Base-by-base conservation (phyloP, 2,888 invertebrate genomes). In the Epistrophe grossulariae region DNA sequence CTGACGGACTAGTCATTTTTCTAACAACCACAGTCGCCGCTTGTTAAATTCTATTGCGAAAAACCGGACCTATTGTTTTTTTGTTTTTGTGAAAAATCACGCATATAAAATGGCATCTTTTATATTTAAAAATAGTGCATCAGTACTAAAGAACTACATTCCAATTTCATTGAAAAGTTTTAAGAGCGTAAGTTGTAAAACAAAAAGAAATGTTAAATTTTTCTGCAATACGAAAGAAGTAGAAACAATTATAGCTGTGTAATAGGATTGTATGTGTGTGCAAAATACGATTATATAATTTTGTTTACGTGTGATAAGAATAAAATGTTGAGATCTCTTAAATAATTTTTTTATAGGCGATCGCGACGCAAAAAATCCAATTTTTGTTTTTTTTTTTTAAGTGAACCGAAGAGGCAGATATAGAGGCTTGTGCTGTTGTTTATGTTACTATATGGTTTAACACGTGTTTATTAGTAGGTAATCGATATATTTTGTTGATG, bases 61-160 rank as follows among this genome's bases (percentile, higher is more conserved):
- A 62, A 76, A 68, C 40, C 19, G 52, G 13, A 62, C 4, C 4
- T 28, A 9, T 15, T 15, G 38, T 38, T 19, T 2, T n/a, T 40
- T 24, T 28, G n/a, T 15, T 11, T 15, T 50, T 17, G n/a, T 7
- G 2, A 10, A 52, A 10, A 52, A 50, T 24, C 4, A 24, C 31
- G 35, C 28, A 0, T 28, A 13, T 48, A 87, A 88, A 84, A 92
- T 92, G 92, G 90, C 91, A 76, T 89, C 90, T 74, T 89, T 90
- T 88, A 88, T 92, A 76, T 89, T 92, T 28, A 90, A 90, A 88
- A 91, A 89, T 80, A 79, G 88, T 81, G 89, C 90, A 59, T 71
- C 89, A 8, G 55, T 92, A 70, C 82, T 91, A 4, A 90, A 89
- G 35, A 90, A 78, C 40, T 90, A 88, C 76, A 79, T 90, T 45